Conservation (phyloP, 1,140 invertebrate species). For the Orchesella cincta region DNA sequence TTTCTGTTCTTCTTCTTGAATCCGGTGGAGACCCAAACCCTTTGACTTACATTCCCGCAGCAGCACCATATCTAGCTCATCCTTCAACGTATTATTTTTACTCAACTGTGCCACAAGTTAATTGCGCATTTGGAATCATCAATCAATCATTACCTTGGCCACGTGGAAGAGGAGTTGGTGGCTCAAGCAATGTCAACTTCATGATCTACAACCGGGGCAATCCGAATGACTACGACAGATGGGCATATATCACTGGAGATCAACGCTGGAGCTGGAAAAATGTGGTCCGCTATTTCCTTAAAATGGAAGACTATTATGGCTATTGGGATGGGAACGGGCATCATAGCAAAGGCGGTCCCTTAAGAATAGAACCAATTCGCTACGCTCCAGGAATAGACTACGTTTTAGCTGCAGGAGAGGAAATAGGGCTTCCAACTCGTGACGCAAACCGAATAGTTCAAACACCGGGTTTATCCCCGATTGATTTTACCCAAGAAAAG, state of each 20-base stretch:
- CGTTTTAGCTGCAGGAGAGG: background rate
- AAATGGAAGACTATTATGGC: slow-evolving; percentile 16
- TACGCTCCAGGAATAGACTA: background rate
- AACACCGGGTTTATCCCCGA: background rate
- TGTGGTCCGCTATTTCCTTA: background rate
- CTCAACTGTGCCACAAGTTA: background rate
- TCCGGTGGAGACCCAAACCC: background rate
- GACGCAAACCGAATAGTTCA: background rate
- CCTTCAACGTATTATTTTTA: background rate
- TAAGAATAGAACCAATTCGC: background rate
- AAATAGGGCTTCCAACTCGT: background rate
- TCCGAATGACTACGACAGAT: slow-evolving; percentile 10
- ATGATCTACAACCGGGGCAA: background rate
- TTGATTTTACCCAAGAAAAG: background rate
- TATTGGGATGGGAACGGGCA: background rate
- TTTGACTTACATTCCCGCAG: background rate
- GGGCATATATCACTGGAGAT: slow-evolving; percentile 20
- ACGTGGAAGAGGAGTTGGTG: background rate
- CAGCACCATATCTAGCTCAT: background rate
- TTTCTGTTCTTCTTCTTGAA: background rate
- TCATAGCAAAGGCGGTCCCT: background rate
- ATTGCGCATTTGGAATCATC: background rate
- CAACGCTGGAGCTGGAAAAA: background rate
- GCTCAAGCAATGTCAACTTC: background rate
- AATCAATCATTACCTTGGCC: background rate